These are phyloP conservation scores for Mus pahari DNA, from an alignment of 2,113 vertebrate genomes.

Conservation along the genomic window DNA sequence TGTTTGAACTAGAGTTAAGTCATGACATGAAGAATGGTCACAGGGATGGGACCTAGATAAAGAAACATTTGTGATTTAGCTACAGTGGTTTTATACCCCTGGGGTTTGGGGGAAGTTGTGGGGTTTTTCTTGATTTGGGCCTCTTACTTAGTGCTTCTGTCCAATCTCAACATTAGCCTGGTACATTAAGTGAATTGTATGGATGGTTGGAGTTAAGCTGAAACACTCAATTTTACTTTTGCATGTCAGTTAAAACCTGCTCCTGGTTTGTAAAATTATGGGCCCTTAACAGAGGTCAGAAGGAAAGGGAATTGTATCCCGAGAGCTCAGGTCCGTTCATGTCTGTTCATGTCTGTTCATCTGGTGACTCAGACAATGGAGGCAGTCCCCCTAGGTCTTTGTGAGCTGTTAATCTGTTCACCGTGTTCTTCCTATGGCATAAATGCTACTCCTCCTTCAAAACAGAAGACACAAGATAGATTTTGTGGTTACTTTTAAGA, in stretches of 20 bases:
- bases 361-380: slow-evolving; percentile 22
- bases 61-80: neutral
- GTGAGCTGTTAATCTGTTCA: accelerated
- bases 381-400: neutral
- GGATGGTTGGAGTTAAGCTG: neutral
- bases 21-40: neutral
- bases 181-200: neutral
- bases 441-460: neutral
- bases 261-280: slow-evolving; percentile 67
- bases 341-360: neutral
- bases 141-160: neutral
- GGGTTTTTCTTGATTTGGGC: neutral
- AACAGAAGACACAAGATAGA: neutral
- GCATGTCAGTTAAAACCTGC: slow-evolving; percentile 57
- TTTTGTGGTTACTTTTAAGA: neutral
- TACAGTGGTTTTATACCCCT: neutral
- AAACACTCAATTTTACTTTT: slow-evolving; percentile 64
- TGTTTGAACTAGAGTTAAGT: slow-evolving; percentile 11
- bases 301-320: slow-evolving; percentile 7
- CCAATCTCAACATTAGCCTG: neutral
- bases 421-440: neutral
- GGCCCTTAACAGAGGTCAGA: slow-evolving; percentile 64
- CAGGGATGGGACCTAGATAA: neutral
- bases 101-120: neutral
- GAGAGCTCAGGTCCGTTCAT: neutral